phyloP scores from a whole-genome alignment of 2,888 invertebrate species.

The Belgica antarctica region DNA sequence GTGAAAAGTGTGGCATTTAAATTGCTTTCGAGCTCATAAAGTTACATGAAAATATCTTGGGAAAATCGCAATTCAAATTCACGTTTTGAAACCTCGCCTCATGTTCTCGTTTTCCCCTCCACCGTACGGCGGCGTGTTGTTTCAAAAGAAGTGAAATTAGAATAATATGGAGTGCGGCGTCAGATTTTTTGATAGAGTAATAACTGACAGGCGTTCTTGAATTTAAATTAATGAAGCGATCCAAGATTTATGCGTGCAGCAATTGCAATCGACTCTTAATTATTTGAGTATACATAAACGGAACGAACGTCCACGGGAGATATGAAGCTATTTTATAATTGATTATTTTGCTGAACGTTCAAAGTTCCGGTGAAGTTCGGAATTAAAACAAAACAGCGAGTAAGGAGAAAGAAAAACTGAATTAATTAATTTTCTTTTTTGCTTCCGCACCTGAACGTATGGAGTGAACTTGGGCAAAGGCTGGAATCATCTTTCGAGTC shows the following conservation, averaged over 20 bases:
- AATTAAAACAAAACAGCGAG: too few relatives aligned
- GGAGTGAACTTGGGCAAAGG: too few relatives aligned
- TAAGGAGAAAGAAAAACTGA: constrained; percentile 7
- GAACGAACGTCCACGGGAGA: neutral
- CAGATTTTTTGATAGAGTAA: constrained; percentile 25
- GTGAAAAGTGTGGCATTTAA: constrained; percentile 37
- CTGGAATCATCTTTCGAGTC: too few relatives aligned
- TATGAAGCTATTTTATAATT: neutral
- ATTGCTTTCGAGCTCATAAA: constrained; percentile 40
- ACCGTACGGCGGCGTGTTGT: too few relatives aligned
- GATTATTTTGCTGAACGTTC: constrained; percentile 12
- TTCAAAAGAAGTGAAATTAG: neutral
- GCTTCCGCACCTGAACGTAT: too few relatives aligned
- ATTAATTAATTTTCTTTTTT: constrained; percentile 11
- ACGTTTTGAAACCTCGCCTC: neutral
- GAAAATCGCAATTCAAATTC: constrained; percentile 25
- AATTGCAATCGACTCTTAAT: neutral
- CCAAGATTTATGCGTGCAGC: neutral
- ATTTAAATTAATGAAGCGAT: constrained; percentile 40
- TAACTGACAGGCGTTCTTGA: constrained; percentile 26
- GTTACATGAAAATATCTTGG: constrained; percentile 39
- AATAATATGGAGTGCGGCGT: neutral
- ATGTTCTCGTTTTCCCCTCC: too few relatives aligned
- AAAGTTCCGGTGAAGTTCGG: neutral
- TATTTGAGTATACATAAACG: too few relatives aligned